Base-by-base conservation (phyloP, 2,888 invertebrate genomes). In the Entomobrya multifasciata region DNA sequence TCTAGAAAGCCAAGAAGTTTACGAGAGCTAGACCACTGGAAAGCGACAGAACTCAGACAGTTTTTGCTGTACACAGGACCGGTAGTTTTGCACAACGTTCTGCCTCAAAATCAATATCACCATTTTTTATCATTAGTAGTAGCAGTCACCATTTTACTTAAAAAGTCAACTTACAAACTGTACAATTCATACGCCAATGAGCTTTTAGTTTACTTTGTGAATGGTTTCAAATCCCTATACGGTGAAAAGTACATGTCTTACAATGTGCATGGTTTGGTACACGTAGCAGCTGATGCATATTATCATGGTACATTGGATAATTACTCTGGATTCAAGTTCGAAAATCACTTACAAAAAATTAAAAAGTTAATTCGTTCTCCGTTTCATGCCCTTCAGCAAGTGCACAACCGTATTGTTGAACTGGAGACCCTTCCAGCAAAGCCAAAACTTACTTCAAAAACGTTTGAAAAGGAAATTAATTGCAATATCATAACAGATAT, bases 1-100 rank as follows among this genome's bases (percentile, higher is more conserved):
- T 4, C 4, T 3, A 15, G 52, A 11, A 52, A 17, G 17, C 52
- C 52, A 3, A 15, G 52, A 52, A 52, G 13, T 8, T 52, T 52
- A 11, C 4, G 13, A n/a, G n/a, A 52, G 17, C 52, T 52, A 17
- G 90, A 90, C 1, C 49, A 90, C 10, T 91, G 91, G 90, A 91
- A 91, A 74, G 91, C 91, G 11, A 90, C 90, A 1, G 91, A 91
- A 81, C 91, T 89, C 65, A 60, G 91, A 15, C 87, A 84, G 22
- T 90, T 91, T 88, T 17, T 91, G 3, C 44, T 91, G 22, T 91
- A 91, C 78, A 90, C 89, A 10, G 91, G 91, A 11, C 89, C 87
- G 15, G 80, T 91, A 8, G 85, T 88, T 36, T 25, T 67, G 52
- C 30, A 67, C 36, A 22, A 20, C 10, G 41, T 67, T 5, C 15